Percentiles rank a stretch among this genome's conserved stretches.
phyloP scores from a whole-genome alignment of 2,797 vertebrate genomes.

The Apogon hyalosoma region DNA sequence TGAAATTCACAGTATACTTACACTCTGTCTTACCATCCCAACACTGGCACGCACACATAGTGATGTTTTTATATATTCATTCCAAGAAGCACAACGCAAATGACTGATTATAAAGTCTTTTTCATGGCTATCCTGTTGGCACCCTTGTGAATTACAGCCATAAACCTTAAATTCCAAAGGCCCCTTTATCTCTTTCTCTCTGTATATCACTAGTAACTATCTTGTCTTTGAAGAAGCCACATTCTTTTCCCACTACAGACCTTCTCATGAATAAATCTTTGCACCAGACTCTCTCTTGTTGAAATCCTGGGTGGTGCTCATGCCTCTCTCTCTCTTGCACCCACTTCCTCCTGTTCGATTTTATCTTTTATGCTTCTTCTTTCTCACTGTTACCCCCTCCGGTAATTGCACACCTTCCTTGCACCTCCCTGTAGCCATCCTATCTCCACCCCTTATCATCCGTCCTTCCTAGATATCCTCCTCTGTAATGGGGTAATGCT shows the following conservation, averaged over 20 bases:
- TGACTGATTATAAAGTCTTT: slow-evolving; percentile 31
- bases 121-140: slow-evolving; percentile 1
- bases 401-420: slow-evolving; percentile 61
- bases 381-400: slow-evolving; percentile 40
- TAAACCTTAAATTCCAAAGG: slow-evolving; percentile 23
- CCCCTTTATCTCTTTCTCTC: slow-evolving; percentile 38
- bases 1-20: background rate
- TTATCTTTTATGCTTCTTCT: slow-evolving; percentile 39
- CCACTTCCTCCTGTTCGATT: slow-evolving; percentile 23
- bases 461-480: slow-evolving; percentile 58
- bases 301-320: slow-evolving; percentile 32
- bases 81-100: slow-evolving; percentile 51
- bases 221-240: slow-evolving; percentile 62
- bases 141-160: slow-evolving; percentile 32
- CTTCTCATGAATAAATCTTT: slow-evolving; percentile 66
- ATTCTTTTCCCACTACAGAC: slow-evolving; percentile 35
- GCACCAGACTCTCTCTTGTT: slow-evolving; percentile 16
- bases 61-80: slow-evolving; percentile 10
- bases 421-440: slow-evolving; percentile 27
- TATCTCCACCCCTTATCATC: slow-evolving; percentile 58
- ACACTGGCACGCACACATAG: slow-evolving; percentile 5
- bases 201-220: slow-evolving; percentile 53
- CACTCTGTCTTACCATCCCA: slow-evolving; percentile 10
- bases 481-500: slow-evolving; percentile 67
- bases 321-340: slow-evolving; percentile 20